Percentiles rank a stretch among this genome's conserved stretches.
Evolutionary conservation across 2,888 invertebrate genomes (phyloP).

Genomic region (Diaphora mendica): DNA sequence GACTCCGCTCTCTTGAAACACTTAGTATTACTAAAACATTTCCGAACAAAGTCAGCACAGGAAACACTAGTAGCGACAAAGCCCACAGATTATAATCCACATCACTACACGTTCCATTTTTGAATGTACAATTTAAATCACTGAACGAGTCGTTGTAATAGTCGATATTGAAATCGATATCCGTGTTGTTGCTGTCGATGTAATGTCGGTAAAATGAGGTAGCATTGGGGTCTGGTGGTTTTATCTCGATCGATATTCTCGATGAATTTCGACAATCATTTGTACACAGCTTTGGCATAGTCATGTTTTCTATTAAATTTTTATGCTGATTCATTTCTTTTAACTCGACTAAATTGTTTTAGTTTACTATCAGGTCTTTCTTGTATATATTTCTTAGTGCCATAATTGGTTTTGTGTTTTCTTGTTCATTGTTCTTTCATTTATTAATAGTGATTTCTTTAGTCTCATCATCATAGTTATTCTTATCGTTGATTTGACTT

Average conservation of each 20-base stretch:
- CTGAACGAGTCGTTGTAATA: slow-evolving; percentile 68
- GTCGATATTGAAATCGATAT: slow-evolving; percentile 59
- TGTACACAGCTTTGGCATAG: slow-evolving; percentile 41
- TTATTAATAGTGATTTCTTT: neutral
- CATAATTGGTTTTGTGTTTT: slow-evolving; percentile 1
- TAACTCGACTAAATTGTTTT: slow-evolving; percentile 15
- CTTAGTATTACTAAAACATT: slow-evolving; percentile 98
- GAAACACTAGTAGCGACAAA: slow-evolving; percentile 94
- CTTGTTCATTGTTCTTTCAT: slow-evolving; percentile 14
- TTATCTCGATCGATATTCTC: slow-evolving; percentile 61
- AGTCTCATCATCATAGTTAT: slow-evolving; percentile 9
- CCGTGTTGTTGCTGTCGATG: slow-evolving; percentile 43
- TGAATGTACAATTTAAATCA: slow-evolving; percentile 70
- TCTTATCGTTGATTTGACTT: slow-evolving; percentile 21
- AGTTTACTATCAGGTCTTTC: slow-evolving; percentile 7
- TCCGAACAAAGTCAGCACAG: slow-evolving; percentile 97
- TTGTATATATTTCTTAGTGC: slow-evolving; percentile 2
- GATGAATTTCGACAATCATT: slow-evolving; percentile 67
- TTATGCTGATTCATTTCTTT: slow-evolving; percentile 42
- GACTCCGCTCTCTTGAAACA: slow-evolving; percentile 94
- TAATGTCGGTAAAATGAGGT: slow-evolving; percentile 46
- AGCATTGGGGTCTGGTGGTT: slow-evolving; percentile 57
- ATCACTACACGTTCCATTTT: slow-evolving; percentile 75
- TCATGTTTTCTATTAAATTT: slow-evolving; percentile 43
- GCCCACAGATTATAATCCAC: slow-evolving; percentile 93